Evolutionary conservation across 2,888 invertebrate genomes (phyloP), one percentile per base, ranked within the genome.

Genomic region (Thysanoteuthis rhombus): DNA sequence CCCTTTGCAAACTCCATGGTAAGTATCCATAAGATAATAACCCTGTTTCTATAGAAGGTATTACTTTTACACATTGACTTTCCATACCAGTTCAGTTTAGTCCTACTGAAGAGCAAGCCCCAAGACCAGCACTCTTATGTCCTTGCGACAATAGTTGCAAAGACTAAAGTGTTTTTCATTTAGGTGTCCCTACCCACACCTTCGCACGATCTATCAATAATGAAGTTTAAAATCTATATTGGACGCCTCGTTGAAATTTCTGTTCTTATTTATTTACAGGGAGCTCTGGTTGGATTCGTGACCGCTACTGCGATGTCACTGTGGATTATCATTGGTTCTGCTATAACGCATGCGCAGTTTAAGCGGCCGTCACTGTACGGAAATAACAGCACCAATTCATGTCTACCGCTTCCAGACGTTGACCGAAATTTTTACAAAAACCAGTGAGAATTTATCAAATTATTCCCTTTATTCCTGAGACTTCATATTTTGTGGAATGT

Each of bases 1-100:
- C 92, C 92, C 4, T 92, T 39, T 40, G 42, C 92, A 39, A 92
- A 92, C 92, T n/a, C 92, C 92, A 92, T 45, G n/a, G 92, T 92
- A 92, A 39, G 92, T 92, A 40, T 75, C 19, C n/a, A 32, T 32
- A 58, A 4, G 32, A 28, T 28, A 75, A 75, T 16, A n/a, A 0
- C 36, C 25, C 90, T 0, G 25, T 38, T 89, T 89, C 89, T 36
- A 19, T 22, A 0, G 6, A 32, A 89, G 89, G 3, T 38, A 36
- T n/a, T 32, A 36, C 32, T 89, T 47, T 3, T 47, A 42, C 42
- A 8, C 42, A 42, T 10, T 8, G 10, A 42, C 42, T 42, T 42
- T 42, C 10, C 42, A 5, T 8, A 42, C 42, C 5, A 42, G 10
- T 8, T 8, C 42, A 42, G 10, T 5, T 42, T 5, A 10, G 10